Evolutionary conservation across 2,113 vertebrate genomes (phyloP).

Genomic region (Hippocampus zosterae): DNA sequence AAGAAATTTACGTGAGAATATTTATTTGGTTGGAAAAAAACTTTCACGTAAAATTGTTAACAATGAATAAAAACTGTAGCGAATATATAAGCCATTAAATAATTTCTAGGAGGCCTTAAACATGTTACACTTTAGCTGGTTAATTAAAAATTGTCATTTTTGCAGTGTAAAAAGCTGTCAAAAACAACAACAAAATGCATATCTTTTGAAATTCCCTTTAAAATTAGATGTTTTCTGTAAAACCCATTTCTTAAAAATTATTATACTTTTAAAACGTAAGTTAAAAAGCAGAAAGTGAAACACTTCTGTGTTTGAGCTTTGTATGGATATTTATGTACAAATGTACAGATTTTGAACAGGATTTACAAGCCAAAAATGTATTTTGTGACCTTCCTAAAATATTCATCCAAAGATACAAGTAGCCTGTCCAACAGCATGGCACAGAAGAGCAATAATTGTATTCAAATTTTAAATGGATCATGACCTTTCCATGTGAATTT

Average conservation of each 20-base stretch:
- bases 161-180: conserved; percentile 8
- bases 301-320: neutral
- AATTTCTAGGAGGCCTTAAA: neutral
- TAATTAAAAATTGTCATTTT: conserved; percentile 3
- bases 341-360: neutral
- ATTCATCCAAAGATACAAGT: neutral
- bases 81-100: neutral
- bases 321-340: neutral
- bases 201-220: neutral
- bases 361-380: conserved; percentile 6
- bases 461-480: neutral
- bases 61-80: neutral
- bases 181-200: neutral
- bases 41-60: neutral
- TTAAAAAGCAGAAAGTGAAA: neutral
- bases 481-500: conserved; percentile 3
- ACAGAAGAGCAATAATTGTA: neutral
- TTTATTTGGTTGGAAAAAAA: neutral
- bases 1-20: conserved; percentile 1
- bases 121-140: neutral
- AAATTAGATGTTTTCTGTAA: neutral
- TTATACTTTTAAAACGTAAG: neutral
- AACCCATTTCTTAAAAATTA: neutral
- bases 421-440: neutral
- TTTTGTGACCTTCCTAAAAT: neutral